Evolutionary conservation across 2,888 invertebrate genomes (phyloP), one percentile per base, ranked within the genome.

Genomic region (Marasmarcha lunaedactyla): DNA sequence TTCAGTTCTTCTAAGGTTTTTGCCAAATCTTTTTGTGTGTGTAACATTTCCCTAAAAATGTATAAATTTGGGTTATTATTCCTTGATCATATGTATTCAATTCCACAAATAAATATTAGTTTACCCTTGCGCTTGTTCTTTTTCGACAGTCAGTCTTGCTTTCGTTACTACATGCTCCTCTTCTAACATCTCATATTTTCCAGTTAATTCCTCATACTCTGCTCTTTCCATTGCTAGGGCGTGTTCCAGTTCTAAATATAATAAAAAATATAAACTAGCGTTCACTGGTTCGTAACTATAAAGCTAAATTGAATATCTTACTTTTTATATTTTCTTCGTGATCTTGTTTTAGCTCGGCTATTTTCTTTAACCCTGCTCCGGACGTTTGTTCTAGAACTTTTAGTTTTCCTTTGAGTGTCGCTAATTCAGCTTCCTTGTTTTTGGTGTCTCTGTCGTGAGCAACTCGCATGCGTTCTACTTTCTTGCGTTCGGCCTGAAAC

Each of bases 141-240:
- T 95, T 63, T 95, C 93, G 41, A 89, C 90, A 2, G 91, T 91
- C 2, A 94, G 74, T 61, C 92, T 89, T 5, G 93, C 90, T 71
- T 93, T 94, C 45, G 91, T 90, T 0, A 92, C 87, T 0, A 94
- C 91, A 50, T 93, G 92, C 57, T 94, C 94, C 63, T 94, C 94
- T 61, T 92, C 91, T 27, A 95, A 70, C 44, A 90, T 86, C 65
- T 94, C 94, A 70, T 93, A 94, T 66, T 92, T 93, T 12, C 88
- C 86, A 20, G 92, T 93, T 39, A 95, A 76, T 52, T 93, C 92
- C 36, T 91, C 90, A 59, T 91, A 91, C 48, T 92, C 91, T 47
- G 90, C 89, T 46, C 87, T 88, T 59, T 91, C 90, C 37, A 83
- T 85, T 13, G 85, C 84, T 30, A 93, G 59, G 20, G 89, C 87